Evolutionary conservation across 1,140 invertebrate genomes (phyloP).

Genomic region (Trachymyrmex cornetzi): DNA sequence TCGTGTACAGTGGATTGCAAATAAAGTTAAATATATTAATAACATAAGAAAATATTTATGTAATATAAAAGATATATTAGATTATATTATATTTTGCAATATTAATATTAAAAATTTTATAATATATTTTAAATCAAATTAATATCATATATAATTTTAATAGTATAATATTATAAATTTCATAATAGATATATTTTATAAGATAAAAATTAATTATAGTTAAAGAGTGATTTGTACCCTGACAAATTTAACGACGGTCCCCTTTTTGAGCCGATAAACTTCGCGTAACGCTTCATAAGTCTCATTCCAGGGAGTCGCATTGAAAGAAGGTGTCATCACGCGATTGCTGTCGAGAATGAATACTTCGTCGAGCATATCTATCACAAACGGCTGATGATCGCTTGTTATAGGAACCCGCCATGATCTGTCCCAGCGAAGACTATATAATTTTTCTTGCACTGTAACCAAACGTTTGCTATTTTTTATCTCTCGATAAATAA

Average conservation of each 20-base stretch:
- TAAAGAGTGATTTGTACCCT: constrained; percentile 57
- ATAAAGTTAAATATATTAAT: not conserved
- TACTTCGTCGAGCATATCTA: constrained; percentile 60
- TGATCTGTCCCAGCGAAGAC: constrained; percentile 67
- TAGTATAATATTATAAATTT: too few species aligned
- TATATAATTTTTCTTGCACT: constrained; percentile 56
- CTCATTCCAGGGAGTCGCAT: constrained; percentile 38
- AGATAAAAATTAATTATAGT: not conserved
- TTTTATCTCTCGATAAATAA: not conserved
- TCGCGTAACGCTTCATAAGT: constrained; percentile 32
- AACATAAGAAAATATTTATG: not conserved
- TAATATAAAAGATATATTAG: not conserved
- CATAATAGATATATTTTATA: not conserved
- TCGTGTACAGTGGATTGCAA: not conserved
- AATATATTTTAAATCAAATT: too few species aligned
- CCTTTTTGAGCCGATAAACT: not conserved
- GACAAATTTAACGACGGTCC: constrained; percentile 58
- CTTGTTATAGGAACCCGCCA: constrained; percentile 53
- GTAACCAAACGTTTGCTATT: not conserved
- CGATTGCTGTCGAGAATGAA: constrained; percentile 69
- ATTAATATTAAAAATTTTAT: not conserved
- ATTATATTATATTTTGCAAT: not conserved
- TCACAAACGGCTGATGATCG: constrained; percentile 49
- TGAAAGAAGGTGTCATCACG: constrained; percentile 39
- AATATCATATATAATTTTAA: not conserved